Conservation (phyloP, 2,888 invertebrate genomes). For the Choristoneura rosaceana region DNA sequence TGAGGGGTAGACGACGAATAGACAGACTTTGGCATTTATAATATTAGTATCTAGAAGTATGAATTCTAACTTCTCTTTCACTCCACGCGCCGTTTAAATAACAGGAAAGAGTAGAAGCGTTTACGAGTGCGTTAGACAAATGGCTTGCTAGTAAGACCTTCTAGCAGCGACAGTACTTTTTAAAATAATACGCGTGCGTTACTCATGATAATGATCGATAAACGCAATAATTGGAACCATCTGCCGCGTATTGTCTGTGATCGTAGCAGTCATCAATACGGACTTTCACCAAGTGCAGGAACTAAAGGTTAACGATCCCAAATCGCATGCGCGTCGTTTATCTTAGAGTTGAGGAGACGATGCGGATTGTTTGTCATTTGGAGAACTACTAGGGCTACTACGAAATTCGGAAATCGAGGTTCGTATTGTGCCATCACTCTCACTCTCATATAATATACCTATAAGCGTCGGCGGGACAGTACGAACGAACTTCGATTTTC, state of each 20-base stretch:
- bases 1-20: no score
- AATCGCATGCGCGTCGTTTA: background rate
- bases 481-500: no score
- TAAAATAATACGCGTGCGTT: conserved; percentile 13
- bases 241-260: conserved; percentile 10
- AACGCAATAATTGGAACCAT: conserved; percentile 15
- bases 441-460: no score
- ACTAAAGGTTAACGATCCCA: conserved; percentile 9
- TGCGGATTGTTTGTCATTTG: background rate
- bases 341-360: background rate
- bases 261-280: conserved; percentile 8
- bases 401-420: no score
- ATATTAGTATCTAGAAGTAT: no score
- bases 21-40: no score
- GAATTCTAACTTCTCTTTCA: no score
- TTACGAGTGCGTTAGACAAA: background rate
- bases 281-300: conserved; percentile 20
- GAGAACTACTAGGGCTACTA: no score
- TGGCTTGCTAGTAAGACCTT: background rate
- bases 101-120: no score
- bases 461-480: no score
- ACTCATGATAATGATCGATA: conserved; percentile 16
- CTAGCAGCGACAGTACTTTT: background rate
- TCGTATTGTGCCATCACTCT: no score
- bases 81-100: no score